phyloP scores from a whole-genome alignment of 64 coral and sea anemone genomes.

The Pachyseris speciosa region DNA sequence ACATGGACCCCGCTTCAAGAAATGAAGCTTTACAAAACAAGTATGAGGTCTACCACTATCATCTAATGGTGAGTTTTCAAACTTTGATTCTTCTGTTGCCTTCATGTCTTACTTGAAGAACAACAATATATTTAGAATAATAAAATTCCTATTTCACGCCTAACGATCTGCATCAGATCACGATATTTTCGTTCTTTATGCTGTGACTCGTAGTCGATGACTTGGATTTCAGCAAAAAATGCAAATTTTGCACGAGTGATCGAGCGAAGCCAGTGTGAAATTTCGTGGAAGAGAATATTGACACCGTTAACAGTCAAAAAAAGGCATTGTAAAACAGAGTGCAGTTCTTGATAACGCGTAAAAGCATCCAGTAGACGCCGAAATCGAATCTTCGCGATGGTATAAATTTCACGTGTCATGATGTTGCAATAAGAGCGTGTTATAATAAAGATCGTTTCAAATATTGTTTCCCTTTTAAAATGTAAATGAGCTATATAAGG shows the following conservation, averaged over 20 bases:
- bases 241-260: not conserved
- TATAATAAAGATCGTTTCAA: not conserved
- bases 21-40: conserved; percentile 23
- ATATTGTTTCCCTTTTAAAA: not conserved
- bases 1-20: conserved; percentile 31
- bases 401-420: too few relatives aligned
- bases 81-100: not conserved
- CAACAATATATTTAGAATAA: too few relatives aligned
- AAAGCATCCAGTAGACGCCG: too few relatives aligned
- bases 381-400: too few relatives aligned
- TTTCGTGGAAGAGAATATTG: not conserved
- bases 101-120: too few relatives aligned
- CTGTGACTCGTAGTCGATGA: not conserved
- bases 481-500: not conserved
- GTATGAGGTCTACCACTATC: conserved; percentile 26
- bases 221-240: not conserved
- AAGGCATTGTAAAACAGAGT: not conserved
- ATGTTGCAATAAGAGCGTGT: too few relatives aligned
- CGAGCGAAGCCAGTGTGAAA: too few relatives aligned
- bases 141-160: too few relatives aligned
- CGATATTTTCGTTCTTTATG: not conserved
- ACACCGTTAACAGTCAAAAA: too few relatives aligned
- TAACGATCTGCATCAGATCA: not conserved
- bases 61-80: conserved; percentile 33
- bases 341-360: not conserved